Evolutionary conservation across 2,888 invertebrate species (phyloP).

Genomic region (Ischnus inquisitorius): DNA sequence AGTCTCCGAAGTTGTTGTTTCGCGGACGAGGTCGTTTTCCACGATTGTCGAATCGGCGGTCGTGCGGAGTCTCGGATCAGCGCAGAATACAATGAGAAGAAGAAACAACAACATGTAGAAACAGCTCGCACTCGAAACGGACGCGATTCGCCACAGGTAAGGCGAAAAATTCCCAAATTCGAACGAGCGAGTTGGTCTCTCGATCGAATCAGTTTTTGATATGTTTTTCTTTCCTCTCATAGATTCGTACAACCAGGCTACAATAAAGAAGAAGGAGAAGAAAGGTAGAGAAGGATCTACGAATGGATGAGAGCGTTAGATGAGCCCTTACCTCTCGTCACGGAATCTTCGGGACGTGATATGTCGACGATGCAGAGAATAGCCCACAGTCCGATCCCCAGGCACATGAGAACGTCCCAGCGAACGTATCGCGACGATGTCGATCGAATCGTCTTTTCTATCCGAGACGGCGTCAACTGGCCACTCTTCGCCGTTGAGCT

Average conservation of each 20-base stretch:
- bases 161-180: slow-evolving; percentile 48
- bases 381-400: slow-evolving; percentile 76
- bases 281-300: not conserved
- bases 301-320: not conserved
- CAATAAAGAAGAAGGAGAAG: not conserved
- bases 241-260: slow-evolving; percentile 65
- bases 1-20: not conserved
- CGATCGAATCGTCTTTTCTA: not conserved
- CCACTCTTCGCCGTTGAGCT: slow-evolving; percentile 8
- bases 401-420: slow-evolving; percentile 74
- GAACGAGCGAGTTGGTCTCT: slow-evolving; percentile 37
- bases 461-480: not conserved
- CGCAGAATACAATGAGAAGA: slow-evolving; percentile 60
- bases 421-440: slow-evolving; percentile 71
- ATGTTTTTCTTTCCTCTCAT: slow-evolving; percentile 54
- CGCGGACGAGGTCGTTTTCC: not conserved
- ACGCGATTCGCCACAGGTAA: slow-evolving; percentile 51
- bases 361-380: slow-evolving; percentile 74
- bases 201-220: slow-evolving; percentile 35
- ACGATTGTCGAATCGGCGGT: not conserved
- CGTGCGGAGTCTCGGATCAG: slow-evolving; percentile 52
- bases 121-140: slow-evolving; percentile 53
- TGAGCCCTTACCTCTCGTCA: slow-evolving; percentile 64
- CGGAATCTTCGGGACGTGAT: slow-evolving; percentile 59
- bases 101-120: slow-evolving; percentile 53